phyloP scores from a whole-genome alignment of 2,888 invertebrate genomes.

The Lottia gigantea region DNA sequence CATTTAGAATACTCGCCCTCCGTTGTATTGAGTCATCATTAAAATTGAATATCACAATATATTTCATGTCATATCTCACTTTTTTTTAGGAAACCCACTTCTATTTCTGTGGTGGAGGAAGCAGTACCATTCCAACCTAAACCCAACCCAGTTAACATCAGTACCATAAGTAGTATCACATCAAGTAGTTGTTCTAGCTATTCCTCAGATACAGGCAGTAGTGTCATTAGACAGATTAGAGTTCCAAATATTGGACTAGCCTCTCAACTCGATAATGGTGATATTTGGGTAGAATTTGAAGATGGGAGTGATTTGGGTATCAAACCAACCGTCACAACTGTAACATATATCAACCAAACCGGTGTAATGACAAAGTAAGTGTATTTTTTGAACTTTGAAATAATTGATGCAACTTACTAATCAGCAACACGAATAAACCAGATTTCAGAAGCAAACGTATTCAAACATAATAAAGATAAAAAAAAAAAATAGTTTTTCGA shows the following conservation, averaged over 20 bases:
- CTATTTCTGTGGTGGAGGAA: no score
- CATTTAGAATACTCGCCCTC: no score
- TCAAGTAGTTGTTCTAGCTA: not conserved
- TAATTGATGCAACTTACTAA: no score
- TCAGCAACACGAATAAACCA: not conserved
- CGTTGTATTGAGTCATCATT: no score
- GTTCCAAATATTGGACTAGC: not conserved
- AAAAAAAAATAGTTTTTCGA: no score
- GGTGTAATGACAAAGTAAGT: slow-evolving; percentile 1
- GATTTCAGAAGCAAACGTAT: no score
- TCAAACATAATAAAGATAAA: no score
- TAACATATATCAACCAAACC: not conserved
- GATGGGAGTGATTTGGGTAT: not conserved
- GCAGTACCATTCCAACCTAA: not conserved
- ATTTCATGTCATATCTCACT: no score
- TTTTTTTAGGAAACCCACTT: no score
- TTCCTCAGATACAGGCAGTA: not conserved
- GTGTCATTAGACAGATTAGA: not conserved
- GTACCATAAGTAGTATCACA: not conserved
- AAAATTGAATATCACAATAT: no score
- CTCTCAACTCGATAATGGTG: not conserved
- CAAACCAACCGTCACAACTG: not conserved
- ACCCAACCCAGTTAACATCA: not conserved
- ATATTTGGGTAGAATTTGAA: not conserved
- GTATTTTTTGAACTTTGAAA: not conserved